Evolutionary conservation across 2,888 invertebrate species (phyloP).

Genomic region (Tribolium freemani): DNA sequence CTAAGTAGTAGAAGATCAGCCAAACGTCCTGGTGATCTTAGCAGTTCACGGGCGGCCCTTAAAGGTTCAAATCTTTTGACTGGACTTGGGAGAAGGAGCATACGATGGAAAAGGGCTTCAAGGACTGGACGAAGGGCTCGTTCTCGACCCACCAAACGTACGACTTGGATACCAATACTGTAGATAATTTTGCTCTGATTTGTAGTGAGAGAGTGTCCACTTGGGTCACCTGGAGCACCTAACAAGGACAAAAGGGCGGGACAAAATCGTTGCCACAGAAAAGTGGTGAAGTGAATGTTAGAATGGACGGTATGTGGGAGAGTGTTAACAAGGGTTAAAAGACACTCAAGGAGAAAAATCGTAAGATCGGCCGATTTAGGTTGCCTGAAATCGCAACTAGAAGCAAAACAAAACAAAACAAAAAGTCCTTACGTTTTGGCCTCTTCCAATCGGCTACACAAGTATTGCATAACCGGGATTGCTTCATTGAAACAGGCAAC

Average conservation of each 20-base stretch:
- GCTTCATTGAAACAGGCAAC: conserved; percentile 92
- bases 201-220: conserved; percentile 83
- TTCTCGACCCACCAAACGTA: conserved; percentile 89
- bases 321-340: conserved; percentile 87
- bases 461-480: conserved; percentile 89
- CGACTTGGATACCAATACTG: conserved; percentile 90
- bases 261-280: conserved; percentile 93
- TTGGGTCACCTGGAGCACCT: conserved; percentile 87
- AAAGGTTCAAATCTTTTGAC: conserved; percentile 88
- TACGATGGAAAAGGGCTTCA: conserved; percentile 93
- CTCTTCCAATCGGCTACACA: conserved; percentile 88
- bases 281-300: conserved; percentile 88
- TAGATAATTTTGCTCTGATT: conserved; percentile 92
- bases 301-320: conserved; percentile 86
- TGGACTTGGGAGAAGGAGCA: conserved; percentile 90
- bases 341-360: conserved; percentile 87
- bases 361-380: conserved; percentile 76
- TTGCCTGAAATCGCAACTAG: conserved; percentile 67
- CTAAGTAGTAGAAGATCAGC: conserved; percentile 78
- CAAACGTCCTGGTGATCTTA: conserved; percentile 83
- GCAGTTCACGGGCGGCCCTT: conserved; percentile 84
- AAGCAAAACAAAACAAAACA: too few relatives aligned
- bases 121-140: conserved; percentile 90
- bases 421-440: conserved; percentile 79
- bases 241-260: conserved; percentile 90